Base-by-base conservation (phyloP, 2,113 vertebrate species). In the Thalassarche chlororhynchos region DNA sequence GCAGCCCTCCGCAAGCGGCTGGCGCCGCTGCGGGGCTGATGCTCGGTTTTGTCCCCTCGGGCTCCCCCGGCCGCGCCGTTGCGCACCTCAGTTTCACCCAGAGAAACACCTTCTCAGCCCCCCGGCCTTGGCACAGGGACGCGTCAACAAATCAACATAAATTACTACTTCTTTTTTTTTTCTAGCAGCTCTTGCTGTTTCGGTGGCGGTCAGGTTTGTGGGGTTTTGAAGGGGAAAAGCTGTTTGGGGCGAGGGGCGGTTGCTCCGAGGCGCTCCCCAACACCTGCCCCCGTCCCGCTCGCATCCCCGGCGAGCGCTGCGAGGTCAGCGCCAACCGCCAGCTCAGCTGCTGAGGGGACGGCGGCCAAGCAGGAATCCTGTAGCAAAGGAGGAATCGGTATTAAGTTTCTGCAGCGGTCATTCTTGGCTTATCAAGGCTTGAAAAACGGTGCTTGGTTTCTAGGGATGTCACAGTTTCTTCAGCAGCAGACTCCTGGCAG, bases 401-500 rank as follows among this genome's bases (percentile, higher is more conserved):
- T 34, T 9, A 12, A 12, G 32, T 34, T 47, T 72, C 57, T 3
- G 38, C 58, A 46, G 40, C 1, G 5, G 8, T 34, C n/a, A 12
- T 17, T 24, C n/a, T 26, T 29, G 40, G 29, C 6, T 42, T 32
- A 21, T 5, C 0, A 0, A 38, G 74, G 13, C 44, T 75, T 68
- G 57, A 36, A 4, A 60, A 19, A 6, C 8, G 2, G 36, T 23
- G 46, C 46, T 26, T 51, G 51, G 14, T 49, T 44, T 16, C 49
- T 6, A 8, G 36, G 40, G 25, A 1, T 54, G 57, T 44, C 58
- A 4, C 23, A 6, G 32, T 20, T n/a, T 2, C 7, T 36, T 20
- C 26, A 69, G 25, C 32, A 29, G 31, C 2, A 24, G 0, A 0
- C 21, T 75, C 42, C 38, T 9, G 44, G 47, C 29, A 31, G 1